Base-by-base conservation (phyloP, 1,140 invertebrate genomes). In the Wiebesia pumilae region DNA sequence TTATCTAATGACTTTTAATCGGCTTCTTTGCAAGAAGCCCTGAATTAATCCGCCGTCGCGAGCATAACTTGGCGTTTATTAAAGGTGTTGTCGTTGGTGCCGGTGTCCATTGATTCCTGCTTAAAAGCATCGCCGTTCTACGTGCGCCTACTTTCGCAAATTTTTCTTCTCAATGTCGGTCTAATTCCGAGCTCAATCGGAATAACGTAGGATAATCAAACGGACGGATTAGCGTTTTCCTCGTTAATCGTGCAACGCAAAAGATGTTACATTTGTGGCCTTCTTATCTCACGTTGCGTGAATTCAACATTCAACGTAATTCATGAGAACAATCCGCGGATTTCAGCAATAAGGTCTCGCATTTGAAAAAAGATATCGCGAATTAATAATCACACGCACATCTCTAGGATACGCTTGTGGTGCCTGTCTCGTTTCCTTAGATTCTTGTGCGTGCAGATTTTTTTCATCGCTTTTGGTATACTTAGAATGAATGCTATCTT, bases 1-100 rank as follows among this genome's bases (percentile, higher is more conserved):
- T 69, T 69, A 54, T 69, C 54, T 69, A 35, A 78, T 79, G 58
- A 84, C 69, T 84, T 77, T 84, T 54, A 67, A 79, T 69, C n/a
- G 40, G 38, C 35, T 16, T 3, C 7, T 27, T 62, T 24, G 58
- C 3, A 7, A 62, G 24, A 2, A 7, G 21, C 40, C 1, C 1
- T 54, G 4, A 40, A 84, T 65, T 62, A 69, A 79, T 79, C 69
- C 40, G 35, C 19, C n/a, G n/a, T 38, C 83, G 14, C 75, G 30
- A 30, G 69, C 21, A 9, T 19, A 24, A 9, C 16, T 33, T 43
- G 4, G 16, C 40, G 14, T 6, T 16, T 35, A 40, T 51, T 75
- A 24, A 71, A 71, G 19, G 38, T n/a, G 10, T 69, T n/a, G 67
- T 43, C 21, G 4, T 71, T 30, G 69, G 40, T 75, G 0, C 24